Conservation (phyloP, 2,888 invertebrate genomes). For the Melanophora roralis region DNA sequence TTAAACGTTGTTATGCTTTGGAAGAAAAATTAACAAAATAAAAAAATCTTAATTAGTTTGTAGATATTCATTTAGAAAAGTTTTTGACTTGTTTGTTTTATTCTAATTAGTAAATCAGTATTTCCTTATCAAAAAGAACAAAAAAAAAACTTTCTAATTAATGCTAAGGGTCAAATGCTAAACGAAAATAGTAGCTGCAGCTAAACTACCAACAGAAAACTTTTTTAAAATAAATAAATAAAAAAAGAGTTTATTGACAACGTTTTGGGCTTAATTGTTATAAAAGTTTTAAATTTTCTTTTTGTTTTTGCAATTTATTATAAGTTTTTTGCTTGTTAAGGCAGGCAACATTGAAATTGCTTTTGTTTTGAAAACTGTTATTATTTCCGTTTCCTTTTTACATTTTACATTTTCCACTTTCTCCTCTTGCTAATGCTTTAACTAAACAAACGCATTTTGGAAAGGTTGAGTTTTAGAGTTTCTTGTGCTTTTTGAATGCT, state of each 20-base stretch:
- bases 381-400: constrained; percentile 52
- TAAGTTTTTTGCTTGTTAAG: neutral
- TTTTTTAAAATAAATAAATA: constrained; percentile 31
- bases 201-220: neutral
- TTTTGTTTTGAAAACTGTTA: constrained; percentile 34
- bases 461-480: neutral
- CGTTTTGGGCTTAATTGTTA: constrained; percentile 17
- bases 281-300: neutral
- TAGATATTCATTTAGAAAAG: neutral
- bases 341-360: neutral
- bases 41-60: constrained; percentile 43
- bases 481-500: neutral
- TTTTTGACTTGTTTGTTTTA: neutral
- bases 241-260: constrained; percentile 51
- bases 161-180: constrained; percentile 19
- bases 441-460: constrained; percentile 4
- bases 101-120: neutral
- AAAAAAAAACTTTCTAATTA: constrained; percentile 46
- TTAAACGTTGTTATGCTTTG: too few species aligned
- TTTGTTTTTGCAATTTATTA: neutral
- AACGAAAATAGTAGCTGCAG: constrained; percentile 3
- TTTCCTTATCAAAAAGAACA: too few species aligned
- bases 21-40: neutral
- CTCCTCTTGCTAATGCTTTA: too few species aligned
- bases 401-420: constrained; percentile 50